Evolutionary conservation across 2,888 invertebrate genomes (phyloP), one percentile per base, ranked within the genome.

Genomic region (Cantharis rustica): DNA sequence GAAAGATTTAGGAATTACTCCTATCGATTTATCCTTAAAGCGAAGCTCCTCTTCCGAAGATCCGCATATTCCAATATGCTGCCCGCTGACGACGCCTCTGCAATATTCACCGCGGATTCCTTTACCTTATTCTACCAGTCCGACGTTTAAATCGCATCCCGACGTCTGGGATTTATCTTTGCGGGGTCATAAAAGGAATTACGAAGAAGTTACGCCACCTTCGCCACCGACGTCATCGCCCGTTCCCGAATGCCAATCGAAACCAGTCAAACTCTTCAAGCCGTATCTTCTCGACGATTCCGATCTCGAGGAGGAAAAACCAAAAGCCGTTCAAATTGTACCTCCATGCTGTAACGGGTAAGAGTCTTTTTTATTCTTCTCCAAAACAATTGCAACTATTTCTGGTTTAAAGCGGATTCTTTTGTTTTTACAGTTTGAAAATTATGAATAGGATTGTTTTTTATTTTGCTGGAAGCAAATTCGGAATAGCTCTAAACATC

Each of bases 201-300:
- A 47, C 69, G 74, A 61, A 64, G 69, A 61, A 62, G 26, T 23
- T 61, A 71, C 26, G 71, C 73, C 72, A 27, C 68, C 61, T 31
- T 70, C 75, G 47, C 61, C 73, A 13, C 62, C 75, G 69, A 69
- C 74, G 16, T 20, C 69, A 15, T 75, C 80, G 10, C 72, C 78
- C 10, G 66, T 69, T 11, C 68, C 47, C 26, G 73, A 79, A 69
- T 75, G 68, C 70, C 74, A 71, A 27, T 86, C 88, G 68, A 92
- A 92, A 87, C 93, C 94, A 72, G 92, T 93, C 82, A 95, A 95
- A 86, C 88, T 95, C 62, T 95, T 95, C 88, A 93, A 95, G 85
- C 95, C 95, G 27, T 95, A 95, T 86, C 89, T 94, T 71, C 91
- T 93, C 64, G 90, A 91, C 64, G 90, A 91, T 75, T 81, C 80